Percentiles rank a stretch among this genome's conserved stretches.
Conservation (phyloP, 1,140 invertebrate species). For the Aphis craccivora region DNA sequence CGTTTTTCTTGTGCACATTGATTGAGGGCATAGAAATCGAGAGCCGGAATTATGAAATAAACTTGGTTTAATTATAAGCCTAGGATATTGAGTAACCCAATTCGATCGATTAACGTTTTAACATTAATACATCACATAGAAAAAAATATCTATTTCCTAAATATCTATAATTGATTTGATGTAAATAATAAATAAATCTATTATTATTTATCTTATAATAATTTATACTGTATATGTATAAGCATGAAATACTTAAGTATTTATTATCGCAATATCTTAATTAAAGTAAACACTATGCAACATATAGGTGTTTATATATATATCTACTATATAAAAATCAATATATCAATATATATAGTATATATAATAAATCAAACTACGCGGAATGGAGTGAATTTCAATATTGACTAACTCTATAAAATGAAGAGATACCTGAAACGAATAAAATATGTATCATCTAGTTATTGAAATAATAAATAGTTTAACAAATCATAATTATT, state of each 20-base stretch:
- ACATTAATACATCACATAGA: neutral
- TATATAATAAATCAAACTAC: no score
- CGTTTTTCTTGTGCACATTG: constrained; percentile 36
- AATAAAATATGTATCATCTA: no score
- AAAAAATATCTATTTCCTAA: no score
- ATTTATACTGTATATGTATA: neutral
- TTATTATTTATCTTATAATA: neutral
- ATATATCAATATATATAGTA: no score
- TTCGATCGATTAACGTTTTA: neutral
- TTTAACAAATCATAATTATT: no score
- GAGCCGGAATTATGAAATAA: neutral
- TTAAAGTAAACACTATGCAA: neutral
- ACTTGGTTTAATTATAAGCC: neutral
- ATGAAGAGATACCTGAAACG: no score
- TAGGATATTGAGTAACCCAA: neutral
- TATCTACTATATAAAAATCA: no score
- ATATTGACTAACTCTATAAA: no score
- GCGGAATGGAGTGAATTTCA: no score
- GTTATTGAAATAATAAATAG: no score
- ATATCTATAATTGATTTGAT: neutral
- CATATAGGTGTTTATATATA: no score
- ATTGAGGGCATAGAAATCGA: neutral
- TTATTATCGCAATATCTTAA: neutral
- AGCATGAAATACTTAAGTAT: neutral
- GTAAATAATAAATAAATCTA: neutral